Evolutionary conservation across 2,888 invertebrate genomes (phyloP), one percentile per base, ranked within the genome.

Genomic region (Deilephila porcellus): DNA sequence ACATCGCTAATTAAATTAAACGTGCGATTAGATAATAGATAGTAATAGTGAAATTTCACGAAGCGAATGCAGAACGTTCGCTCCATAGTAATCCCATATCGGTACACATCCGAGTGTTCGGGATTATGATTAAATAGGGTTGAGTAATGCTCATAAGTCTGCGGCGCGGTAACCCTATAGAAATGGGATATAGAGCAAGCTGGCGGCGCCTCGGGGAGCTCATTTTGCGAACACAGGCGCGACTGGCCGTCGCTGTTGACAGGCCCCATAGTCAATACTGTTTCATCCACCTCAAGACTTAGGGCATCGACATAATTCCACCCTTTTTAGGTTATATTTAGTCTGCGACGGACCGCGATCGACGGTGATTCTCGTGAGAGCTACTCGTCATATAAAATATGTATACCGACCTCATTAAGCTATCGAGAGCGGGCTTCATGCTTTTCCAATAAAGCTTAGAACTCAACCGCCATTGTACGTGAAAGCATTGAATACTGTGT

Each of bases 201-300:
- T 70, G 70, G 32, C 60, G 73, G 75, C 75, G 75, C 75, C 75
- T 73, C 83, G 79, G 83, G 85, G 84, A 83, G 79, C 82, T 85
- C 84, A 87, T 85, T 85, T 81, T 74, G 81, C 76, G 77, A 76
- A 74, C 76, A 79, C 76, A 78, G 85, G 81, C 87, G 86, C 88
- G 88, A 83, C 87, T 83, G 77, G 73, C 81, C 82, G 85, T 79
- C 86, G 86, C 84, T 88, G 82, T 83, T 82, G 85, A 85, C 83
- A 82, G 78, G 79, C 79, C 79, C 56, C 81, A 81, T 82, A 82
- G 81, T 78, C 78, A 75, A 73, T 73, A 73, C 70, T 70, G 60
- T 60, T 70, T 60, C 60, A 71, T 70, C 71, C 64, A 70, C 60
- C 73, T 70, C 60, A 73, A 60, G 70, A 73, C 73, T 76, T 76